Evolutionary conservation across 2,797 vertebrate species (phyloP).

Genomic region (Hydrocynus forskahlii): DNA sequence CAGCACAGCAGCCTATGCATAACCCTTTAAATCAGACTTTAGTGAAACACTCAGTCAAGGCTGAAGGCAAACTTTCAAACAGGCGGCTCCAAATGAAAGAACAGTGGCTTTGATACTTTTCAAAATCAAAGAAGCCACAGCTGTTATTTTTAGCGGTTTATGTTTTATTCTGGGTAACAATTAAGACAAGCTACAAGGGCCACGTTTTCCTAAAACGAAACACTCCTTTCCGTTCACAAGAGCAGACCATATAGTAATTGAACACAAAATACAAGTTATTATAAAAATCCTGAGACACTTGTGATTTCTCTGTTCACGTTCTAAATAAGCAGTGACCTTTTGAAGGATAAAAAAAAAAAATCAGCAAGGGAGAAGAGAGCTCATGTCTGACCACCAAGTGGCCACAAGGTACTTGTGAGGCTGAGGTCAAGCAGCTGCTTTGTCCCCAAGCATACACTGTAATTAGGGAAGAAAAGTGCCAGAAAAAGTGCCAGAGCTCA

Average conservation of each 20-base stretch:
- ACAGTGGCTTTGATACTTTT: background rate
- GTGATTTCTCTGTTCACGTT: background rate
- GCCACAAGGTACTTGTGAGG: background rate
- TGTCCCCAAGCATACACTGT: background rate
- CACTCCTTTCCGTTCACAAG: background rate
- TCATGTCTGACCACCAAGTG: background rate
- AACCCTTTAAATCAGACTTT: conserved; percentile 66
- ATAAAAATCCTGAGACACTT: background rate
- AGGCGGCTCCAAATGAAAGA: background rate
- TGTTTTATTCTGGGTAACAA: conserved; percentile 1
- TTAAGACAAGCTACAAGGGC: background rate
- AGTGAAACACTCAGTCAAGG: too few species aligned
- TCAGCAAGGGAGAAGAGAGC: too few species aligned
- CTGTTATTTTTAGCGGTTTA: background rate
- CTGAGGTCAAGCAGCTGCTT: conserved; percentile 9
- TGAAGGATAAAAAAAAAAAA: background rate
- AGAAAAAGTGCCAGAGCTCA: background rate
- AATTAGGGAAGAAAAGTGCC: background rate
- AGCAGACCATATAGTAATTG: background rate
- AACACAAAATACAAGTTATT: background rate
- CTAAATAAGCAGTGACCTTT: background rate
- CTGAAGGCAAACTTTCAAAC: background rate
- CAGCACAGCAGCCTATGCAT: conserved; percentile 62
- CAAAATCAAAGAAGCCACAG: background rate
- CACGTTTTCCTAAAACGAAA: background rate